phyloP scores from a whole-genome alignment of 2,113 vertebrate species.

The Isurus oxyrinchus region DNA sequence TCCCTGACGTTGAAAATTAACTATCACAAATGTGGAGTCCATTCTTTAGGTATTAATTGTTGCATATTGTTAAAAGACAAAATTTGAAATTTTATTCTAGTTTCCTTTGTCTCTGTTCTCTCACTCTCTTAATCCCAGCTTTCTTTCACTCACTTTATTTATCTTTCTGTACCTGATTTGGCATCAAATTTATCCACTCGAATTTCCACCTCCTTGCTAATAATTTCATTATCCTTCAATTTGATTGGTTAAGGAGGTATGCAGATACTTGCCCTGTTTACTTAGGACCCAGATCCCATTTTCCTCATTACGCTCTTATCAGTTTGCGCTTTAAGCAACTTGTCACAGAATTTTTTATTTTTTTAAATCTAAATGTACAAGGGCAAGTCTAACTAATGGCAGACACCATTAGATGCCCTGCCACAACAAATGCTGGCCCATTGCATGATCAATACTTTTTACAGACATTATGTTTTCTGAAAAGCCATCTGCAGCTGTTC shows the following conservation, averaged over 20 bases:
- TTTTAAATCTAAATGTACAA: neutral
- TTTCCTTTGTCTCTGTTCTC: neutral
- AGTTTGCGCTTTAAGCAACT: neutral
- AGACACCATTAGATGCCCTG: neutral
- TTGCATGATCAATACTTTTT: neutral
- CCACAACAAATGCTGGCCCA: neutral
- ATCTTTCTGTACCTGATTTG: neutral
- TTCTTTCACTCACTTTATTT: neutral
- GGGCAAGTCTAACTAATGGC: neutral
- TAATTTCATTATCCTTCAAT: neutral
- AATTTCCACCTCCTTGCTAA: neutral
- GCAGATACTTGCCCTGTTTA: neutral
- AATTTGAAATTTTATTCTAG: neutral
- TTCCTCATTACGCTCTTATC: neutral
- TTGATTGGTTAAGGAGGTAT: neutral
- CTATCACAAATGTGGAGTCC: neutral
- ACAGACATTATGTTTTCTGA: neutral
- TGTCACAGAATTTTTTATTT: neutral
- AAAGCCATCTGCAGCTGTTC: neutral
- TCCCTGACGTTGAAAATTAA: neutral
- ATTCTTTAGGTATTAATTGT: neutral
- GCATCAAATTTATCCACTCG: neutral
- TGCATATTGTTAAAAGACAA: neutral
- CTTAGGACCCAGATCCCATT: neutral
- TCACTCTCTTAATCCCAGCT: neutral